Base-by-base conservation (phyloP, 2,797 vertebrate species). In the Chaetophractus vellerosus region DNA sequence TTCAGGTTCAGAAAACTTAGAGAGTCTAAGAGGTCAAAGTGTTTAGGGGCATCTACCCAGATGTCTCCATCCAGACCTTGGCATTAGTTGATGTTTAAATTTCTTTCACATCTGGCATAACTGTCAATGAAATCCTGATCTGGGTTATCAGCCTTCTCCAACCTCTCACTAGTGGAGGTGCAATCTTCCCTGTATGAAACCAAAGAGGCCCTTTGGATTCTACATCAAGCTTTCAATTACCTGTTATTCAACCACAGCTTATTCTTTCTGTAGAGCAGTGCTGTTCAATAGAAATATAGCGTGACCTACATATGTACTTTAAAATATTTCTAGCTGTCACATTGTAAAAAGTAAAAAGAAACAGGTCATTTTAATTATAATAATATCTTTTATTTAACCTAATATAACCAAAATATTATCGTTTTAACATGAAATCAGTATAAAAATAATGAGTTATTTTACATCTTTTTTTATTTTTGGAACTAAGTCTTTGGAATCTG, bases 281-380 rank as follows among this genome's bases (percentile, higher is more conserved):
- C 55, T 66, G 0, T 85, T 33, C 41, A 52, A 38, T 66, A 89
- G 69, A 86, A 83, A 75, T 81, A 36, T 38, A 79, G 74, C 68
- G 2, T 10, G 36, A 78, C 2, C 4, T 33, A 90, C 19, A 48
- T 68, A 64, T n/a, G 2, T 41, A 57, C 10, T 82, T 93, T 91
- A 28, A 96, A 88, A 66, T 91, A 74, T 38, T 69, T 95, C 69
- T 74, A 61, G 19, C 31, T 55, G 69, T 45, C 12, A 82, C 11
- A 75, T 63, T 55, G 80, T 36, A 74, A 92, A 75, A 81, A 84
- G 36, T 76, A 80, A 81, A 79, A 75, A 38, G 41, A 36, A 8
- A 48, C 2, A 24, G 19, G 19, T 33, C 2, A 64, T 79, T 55
- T 78, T 80, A 23, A 81, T 61, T 33, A 66, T 33, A 1, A 66